Conservation (phyloP, 1,140 invertebrate genomes). For the Harpegnathos saltator region DNA sequence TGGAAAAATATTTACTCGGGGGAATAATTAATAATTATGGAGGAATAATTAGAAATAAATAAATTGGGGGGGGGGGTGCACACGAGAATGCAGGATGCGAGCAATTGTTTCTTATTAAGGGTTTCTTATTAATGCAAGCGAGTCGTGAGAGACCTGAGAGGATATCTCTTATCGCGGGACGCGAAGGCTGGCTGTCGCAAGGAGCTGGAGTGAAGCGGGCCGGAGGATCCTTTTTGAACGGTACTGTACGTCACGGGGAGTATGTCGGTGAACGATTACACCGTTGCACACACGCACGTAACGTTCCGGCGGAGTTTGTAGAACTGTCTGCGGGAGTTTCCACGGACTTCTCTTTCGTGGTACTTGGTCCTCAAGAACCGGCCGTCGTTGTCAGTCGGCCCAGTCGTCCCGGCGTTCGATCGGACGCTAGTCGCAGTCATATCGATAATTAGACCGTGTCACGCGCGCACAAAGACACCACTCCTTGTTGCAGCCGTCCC, state of each 20-base stretch:
- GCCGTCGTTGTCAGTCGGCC: conserved; percentile 51
- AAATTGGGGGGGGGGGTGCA: no score
- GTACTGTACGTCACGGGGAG: conserved; percentile 7
- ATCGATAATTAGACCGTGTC: conserved; percentile 73
- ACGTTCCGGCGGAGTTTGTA: conserved; percentile 30
- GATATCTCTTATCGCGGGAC: no score
- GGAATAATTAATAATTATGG: no score
- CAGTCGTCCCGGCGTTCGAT: conserved; percentile 54
- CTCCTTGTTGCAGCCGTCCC: conserved; percentile 65
- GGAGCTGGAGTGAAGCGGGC: no score
- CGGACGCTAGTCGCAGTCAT: conserved; percentile 54
- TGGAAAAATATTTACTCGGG: no score
- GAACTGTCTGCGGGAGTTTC: conserved; percentile 65
- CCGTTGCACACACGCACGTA: conserved; percentile 42
- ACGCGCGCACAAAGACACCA: conserved; percentile 65
- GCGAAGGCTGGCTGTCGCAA: no score
- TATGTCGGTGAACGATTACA: conserved; percentile 54
- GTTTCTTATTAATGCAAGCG: no score
- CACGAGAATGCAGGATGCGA: no score
- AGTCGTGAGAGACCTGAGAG: no score
- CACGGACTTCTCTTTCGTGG: conserved; percentile 53
- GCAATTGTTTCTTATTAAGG: no score
- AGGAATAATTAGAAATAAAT: no score
- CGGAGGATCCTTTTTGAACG: conserved; percentile 24
- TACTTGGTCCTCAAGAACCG: conserved; percentile 58